Conservation (phyloP, 2,888 invertebrate species). For the Mesoligia furuncula region DNA sequence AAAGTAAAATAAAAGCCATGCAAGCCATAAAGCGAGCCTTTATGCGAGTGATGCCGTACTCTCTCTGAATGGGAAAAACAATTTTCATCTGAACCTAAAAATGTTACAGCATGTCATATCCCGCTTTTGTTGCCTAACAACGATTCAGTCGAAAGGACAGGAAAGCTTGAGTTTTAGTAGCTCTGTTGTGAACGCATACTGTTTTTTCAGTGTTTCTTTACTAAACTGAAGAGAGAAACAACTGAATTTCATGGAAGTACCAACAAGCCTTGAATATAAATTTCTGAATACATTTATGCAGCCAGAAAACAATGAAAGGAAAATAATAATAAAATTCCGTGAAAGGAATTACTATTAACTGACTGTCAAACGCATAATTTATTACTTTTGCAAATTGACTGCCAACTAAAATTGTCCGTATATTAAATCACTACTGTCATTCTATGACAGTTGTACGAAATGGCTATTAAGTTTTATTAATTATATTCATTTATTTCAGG, state of each 20-base stretch:
- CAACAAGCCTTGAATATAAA: background rate
- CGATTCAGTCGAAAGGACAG: background rate
- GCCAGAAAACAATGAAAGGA: background rate
- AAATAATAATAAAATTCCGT: no score
- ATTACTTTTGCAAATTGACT: no score
- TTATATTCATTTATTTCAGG: no score
- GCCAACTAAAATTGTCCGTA: no score
- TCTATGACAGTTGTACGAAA: no score
- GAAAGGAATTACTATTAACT: background rate
- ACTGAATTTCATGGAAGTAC: background rate
- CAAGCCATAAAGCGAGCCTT: slow-evolving; percentile 42
- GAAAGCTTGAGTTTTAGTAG: slow-evolving; percentile 8
- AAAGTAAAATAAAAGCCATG: slow-evolving; percentile 39
- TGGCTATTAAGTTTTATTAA: no score
- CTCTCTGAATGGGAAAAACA: slow-evolving; percentile 40
- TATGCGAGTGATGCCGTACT: slow-evolving; percentile 37
- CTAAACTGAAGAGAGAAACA: background rate
- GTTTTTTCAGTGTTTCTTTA: background rate
- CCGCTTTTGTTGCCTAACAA: slow-evolving; percentile 34
- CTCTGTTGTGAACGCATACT: slow-evolving; percentile 1
- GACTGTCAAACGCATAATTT: background rate
- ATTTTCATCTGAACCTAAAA: slow-evolving; percentile 59
- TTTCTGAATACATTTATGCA: background rate
- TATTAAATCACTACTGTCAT: no score
- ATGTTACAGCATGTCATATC: slow-evolving; percentile 25